Base-by-base conservation (phyloP, 2,113 vertebrate genomes). In the Climacteris rufus region DNA sequence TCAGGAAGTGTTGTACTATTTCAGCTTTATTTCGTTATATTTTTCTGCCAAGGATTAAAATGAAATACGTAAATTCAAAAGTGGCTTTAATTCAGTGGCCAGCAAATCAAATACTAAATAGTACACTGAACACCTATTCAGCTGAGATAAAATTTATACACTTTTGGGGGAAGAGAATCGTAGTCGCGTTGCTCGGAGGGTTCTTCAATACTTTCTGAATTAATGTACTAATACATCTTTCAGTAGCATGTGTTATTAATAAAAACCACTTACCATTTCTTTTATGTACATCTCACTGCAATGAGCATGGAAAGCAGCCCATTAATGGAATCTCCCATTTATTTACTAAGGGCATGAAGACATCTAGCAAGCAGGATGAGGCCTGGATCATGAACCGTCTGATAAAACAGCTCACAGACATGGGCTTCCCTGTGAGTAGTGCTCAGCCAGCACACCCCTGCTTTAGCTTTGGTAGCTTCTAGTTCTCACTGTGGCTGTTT, bases 391-490 rank as follows among this genome's bases (percentile, higher is more conserved):
- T 99, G 99, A 99, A 98, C 95, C 99, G 99, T 95, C 99, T 99
- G 97, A 99, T 99, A 97, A 99, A 99, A 96, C 99, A 99, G 97
- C 99, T 99, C 97, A 99, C 99, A 87, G 99, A 99, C 98, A 99
- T 99, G 99, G 99, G 99, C 98, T 99, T 99, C 98, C 99, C 99
- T 97, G 99, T 99, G 98, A 97, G 97, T 97, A 96, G 50, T 6
- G 18, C 61, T 90, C 37, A 25, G 76, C 27, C n/a, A 70, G 52
- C 24, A 27, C 45, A 16, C 30, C 24, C 24, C 11, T n/a, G 35
- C 7, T 63, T 77, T 69, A 37, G 80, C n/a, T 59, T 47, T 28
- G n/a, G n/a, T 42, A 56, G 30, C 40, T 23, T 39, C 18, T 60
- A 11, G 15, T 28, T 80, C 71, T 82, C 47, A 9, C 66, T 77